Base-by-base conservation (phyloP, 2,113 vertebrate genomes). In the Vulpes lagopus region DNA sequence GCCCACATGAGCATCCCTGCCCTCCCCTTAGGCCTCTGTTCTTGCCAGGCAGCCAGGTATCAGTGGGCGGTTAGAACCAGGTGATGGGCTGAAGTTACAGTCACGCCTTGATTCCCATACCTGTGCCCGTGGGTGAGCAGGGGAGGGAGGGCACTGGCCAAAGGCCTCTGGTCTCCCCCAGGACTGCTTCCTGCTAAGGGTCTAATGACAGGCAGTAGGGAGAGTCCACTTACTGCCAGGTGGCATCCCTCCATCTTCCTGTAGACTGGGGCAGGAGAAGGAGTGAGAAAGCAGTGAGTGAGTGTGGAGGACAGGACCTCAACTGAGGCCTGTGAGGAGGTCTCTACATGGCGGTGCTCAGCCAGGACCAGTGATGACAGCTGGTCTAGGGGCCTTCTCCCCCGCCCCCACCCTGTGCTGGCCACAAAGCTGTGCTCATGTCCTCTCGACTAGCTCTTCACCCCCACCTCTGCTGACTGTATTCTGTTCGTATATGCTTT, bases 1-100 rank as follows among this genome's bases (percentile, higher is more conserved):
- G 53, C 71, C 27, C 4, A 1, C 8, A 0, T 2, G 57, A 59
- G 30, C 16, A 1, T 10, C 38, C 14, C 51, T 1, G 7, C 25
- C 59, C 19, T 32, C 7, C 38, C 32, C 23, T n/a, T 35, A 43
- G 23, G 76, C 35, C 59, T n/a, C 14, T 73, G 65, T 59, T 43
- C 78, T 83, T 3, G 32, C 11, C 4, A 0, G 17, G 16, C 62
- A 73, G 30, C 55, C 59, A 51, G 59, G n/a, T 32, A 55, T 51
- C 76, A 14, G 60, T 38, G 65, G 19, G 27, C 43, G 27, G 71
- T 53, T 35, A 49, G 60, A 32, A 43, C 32, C 11, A 8, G 4
- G 14, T 84, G 73, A 32, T 84, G 25, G 17, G 4, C 43, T 32
- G 17, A 15, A 53, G 85, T 57, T 65, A 2, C 30, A 35, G 27